phyloP scores from a whole-genome alignment of 2,888 invertebrate genomes.

The Blera fallax region DNA sequence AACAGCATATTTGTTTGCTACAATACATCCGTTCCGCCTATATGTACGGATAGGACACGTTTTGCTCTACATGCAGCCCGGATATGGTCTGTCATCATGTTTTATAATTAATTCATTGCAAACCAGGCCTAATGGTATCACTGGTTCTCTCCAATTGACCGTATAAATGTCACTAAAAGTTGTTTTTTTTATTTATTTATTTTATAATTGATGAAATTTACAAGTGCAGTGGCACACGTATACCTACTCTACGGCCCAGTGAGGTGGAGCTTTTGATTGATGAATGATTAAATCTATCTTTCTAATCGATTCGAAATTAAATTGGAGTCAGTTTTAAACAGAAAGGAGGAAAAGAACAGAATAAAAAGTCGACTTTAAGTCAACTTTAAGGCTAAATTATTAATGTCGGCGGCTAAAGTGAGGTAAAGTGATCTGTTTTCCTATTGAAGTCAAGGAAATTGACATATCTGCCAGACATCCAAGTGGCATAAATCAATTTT shows the following conservation, averaged over 20 bases:
- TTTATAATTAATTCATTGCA: constrained; percentile 52
- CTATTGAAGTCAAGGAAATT: constrained; percentile 35
- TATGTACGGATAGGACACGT: constrained; percentile 2
- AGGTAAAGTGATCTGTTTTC: not conserved
- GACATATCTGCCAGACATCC: constrained; percentile 37
- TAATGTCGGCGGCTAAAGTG: not conserved
- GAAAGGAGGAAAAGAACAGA: not conserved
- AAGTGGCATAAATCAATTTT: constrained; percentile 51
- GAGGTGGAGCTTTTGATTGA: constrained; percentile 43
- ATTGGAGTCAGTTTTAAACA: not conserved
- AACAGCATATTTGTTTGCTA: not conserved
- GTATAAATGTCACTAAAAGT: constrained; percentile 59
- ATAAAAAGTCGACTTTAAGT: not conserved
- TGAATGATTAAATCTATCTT: constrained; percentile 25
- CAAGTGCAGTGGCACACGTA: constrained; percentile 20
- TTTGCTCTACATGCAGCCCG: constrained; percentile 31
- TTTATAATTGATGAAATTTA: constrained; percentile 60
- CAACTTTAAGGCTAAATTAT: constrained; percentile 18
- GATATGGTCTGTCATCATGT: constrained; percentile 55
- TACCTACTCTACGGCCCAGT: not conserved
- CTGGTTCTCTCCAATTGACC: constrained; percentile 36
- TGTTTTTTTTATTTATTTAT: constrained; percentile 41
- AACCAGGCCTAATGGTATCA: constrained; percentile 43
- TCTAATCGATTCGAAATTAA: constrained; percentile 60
- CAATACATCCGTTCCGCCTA: constrained; percentile 33